Evolutionary conservation across 2,113 vertebrate species (phyloP).

Genomic region (Neoarius graeffei): DNA sequence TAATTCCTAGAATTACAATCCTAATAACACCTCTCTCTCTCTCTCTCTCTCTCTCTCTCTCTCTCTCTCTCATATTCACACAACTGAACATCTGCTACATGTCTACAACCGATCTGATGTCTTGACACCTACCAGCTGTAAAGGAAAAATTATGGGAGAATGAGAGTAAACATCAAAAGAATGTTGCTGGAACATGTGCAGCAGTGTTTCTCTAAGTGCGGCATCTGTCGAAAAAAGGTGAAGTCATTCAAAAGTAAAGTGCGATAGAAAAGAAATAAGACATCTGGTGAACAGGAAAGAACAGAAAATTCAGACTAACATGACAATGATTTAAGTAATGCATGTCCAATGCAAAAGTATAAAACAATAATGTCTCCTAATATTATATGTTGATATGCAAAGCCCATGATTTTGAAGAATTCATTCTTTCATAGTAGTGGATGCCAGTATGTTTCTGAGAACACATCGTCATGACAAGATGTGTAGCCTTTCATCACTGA

Average conservation of each 20-base stretch:
- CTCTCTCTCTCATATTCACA: not conserved
- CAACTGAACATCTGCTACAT: slow-evolving; percentile 39
- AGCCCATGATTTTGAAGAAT: not conserved
- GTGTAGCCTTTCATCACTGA: not conserved
- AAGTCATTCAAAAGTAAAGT: slow-evolving; percentile 2
- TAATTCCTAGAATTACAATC: not conserved
- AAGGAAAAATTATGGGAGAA: not conserved
- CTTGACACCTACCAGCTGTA: slow-evolving; percentile 36
- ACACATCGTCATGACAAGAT: not conserved
- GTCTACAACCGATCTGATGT: slow-evolving; percentile 21
- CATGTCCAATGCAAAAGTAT: not conserved
- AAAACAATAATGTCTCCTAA: not conserved
- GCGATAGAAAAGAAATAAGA: not conserved
- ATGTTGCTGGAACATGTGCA: slow-evolving; percentile 1
- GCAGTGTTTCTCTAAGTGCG: slow-evolving; percentile 1
- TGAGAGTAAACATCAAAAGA: slow-evolving; percentile 13
- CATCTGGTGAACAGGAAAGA: not conserved
- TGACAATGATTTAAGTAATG: not conserved
- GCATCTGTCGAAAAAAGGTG: not conserved
- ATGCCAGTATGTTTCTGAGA: not conserved
- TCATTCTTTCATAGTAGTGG: not conserved
- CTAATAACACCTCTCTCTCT: not conserved
- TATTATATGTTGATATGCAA: not conserved
- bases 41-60: slow-evolving; percentile 13
- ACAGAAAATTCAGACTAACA: not conserved